Evolutionary conservation across 2,113 vertebrate species (phyloP), one percentile per base, ranked within the genome.

Genomic region (Sus scrofa): DNA sequence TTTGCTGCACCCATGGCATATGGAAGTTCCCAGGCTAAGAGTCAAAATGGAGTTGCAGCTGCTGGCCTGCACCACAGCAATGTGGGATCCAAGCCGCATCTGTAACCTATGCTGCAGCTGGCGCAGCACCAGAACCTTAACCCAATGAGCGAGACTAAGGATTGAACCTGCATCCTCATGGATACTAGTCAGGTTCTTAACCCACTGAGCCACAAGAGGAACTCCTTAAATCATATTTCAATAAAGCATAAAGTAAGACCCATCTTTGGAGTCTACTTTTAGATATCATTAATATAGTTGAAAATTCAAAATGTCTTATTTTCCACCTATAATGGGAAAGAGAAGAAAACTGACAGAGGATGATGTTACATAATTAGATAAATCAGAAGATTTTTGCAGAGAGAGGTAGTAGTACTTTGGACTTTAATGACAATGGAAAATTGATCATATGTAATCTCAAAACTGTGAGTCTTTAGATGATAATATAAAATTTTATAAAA

Each of bases 301-400:
- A 74, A 93, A 86, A 94, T 18, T 82, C 32, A 89, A 65, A 90
- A 85, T 86, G 77, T 60, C 50, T 77, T 54, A 67, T 83, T 94
- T 95, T 90, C 67, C 13, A 75, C n/a, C 44, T 50, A 67, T 44
- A 92, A 85, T 24, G 27, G 65, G 15, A 85, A 90, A 60, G 37
- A 74, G 8, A 74, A 86, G n/a, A 73, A 88, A 91, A 67, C 0
- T 52, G 56, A 68, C 62, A 75, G 58, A 77, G 30, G 19, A 96
- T 83, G 81, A 91, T 20, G 30, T 56, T 71, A 82, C 1, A 65
- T 39, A 70, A 81, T 83, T 67, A 78, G 20, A 92, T 83, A 86
- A 94, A 95, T 77, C 44, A 67, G 37, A 87, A 70, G 37, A 70
- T 11, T 52, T 60, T 67, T 74, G 37, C 13, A 34, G 2, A 95